phyloP scores from a whole-genome alignment of 1,140 invertebrate species.

The Cheumatopsyche charites region DNA sequence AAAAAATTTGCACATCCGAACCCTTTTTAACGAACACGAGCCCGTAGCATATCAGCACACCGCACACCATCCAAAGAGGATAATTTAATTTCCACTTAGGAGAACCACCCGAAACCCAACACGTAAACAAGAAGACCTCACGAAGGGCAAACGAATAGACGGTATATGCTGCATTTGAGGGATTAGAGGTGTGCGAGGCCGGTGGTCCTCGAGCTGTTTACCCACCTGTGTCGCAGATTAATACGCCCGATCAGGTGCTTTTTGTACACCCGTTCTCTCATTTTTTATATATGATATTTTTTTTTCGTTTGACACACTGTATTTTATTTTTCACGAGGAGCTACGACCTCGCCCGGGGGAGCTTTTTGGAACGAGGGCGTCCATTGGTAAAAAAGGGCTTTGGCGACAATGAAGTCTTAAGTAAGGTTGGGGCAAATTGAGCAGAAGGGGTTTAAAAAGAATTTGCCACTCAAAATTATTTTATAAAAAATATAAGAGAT shows the following conservation, averaged over 20 bases:
- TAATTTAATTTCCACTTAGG: no score
- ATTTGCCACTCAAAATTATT: no score
- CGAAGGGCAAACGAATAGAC: no score
- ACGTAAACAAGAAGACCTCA: no score
- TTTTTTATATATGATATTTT: background rate
- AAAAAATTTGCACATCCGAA: no score
- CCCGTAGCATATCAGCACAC: no score
- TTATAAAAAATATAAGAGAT: no score
- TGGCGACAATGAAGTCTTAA: slow-evolving; percentile 21
- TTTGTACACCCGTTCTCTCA: slow-evolving; percentile 24
- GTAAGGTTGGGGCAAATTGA: slow-evolving; percentile 27
- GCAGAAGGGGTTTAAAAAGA: slow-evolving; percentile 23
- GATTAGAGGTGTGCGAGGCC: background rate
- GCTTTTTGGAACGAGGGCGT: slow-evolving; percentile 6
- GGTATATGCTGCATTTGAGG: no score
- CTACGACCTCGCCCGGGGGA: background rate
- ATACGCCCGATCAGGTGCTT: slow-evolving; percentile 39
- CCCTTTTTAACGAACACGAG: no score
- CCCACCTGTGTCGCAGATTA: slow-evolving; percentile 40
- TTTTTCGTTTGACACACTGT: background rate
- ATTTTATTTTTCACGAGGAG: background rate
- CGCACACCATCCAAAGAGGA: no score
- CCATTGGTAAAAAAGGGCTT: slow-evolving; percentile 14
- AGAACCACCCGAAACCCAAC: no score
- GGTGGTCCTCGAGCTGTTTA: slow-evolving; percentile 37